These are phyloP conservation scores for Gephyroberyx darwinii DNA, from an alignment of 2,797 vertebrate species.

Conservation along the genomic window DNA sequence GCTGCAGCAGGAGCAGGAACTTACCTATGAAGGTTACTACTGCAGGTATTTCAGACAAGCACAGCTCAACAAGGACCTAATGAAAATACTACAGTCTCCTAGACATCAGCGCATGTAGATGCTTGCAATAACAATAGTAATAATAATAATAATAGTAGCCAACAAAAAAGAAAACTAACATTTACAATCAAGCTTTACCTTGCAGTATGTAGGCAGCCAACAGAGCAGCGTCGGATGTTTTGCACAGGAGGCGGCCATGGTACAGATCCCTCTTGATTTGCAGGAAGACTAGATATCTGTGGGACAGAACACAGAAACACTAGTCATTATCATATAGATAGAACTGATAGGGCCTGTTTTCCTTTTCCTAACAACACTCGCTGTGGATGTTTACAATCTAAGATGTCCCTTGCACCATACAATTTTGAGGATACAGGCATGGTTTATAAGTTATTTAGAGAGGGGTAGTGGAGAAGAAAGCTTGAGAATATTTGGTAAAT, in stretches of 20 bases:
- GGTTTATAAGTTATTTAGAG: slow-evolving; percentile 7
- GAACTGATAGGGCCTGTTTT: slow-evolving; percentile 9
- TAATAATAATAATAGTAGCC: too few relatives aligned
- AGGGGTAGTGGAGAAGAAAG: slow-evolving; percentile 6
- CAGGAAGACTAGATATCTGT: slow-evolving; percentile 97
- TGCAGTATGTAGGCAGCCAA: slow-evolving; percentile 96
- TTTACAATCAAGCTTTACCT: slow-evolving; percentile 80
- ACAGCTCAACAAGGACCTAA: too few relatives aligned
- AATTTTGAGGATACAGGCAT: not conserved
- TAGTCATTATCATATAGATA: slow-evolving; percentile 37
- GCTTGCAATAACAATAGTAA: too few relatives aligned
- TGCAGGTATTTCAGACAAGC: too few relatives aligned
- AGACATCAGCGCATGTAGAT: too few relatives aligned
- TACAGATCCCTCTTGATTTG: slow-evolving; percentile 99
- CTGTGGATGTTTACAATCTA: slow-evolving; percentile 5
- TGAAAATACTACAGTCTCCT: too few relatives aligned
- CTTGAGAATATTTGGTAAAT: slow-evolving; percentile 16
- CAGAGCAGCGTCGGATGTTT: slow-evolving; percentile 94
- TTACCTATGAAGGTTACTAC: too few relatives aligned
- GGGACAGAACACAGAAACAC: slow-evolving; percentile 61
- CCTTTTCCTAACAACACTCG: slow-evolving; percentile 11
- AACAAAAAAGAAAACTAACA: too few relatives aligned
- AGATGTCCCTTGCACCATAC: not conserved
- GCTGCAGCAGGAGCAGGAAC: too few relatives aligned
- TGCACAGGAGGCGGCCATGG: slow-evolving; percentile 96